Base-by-base conservation (phyloP, 2,888 invertebrate species). In the Platynereis dumerilii region DNA sequence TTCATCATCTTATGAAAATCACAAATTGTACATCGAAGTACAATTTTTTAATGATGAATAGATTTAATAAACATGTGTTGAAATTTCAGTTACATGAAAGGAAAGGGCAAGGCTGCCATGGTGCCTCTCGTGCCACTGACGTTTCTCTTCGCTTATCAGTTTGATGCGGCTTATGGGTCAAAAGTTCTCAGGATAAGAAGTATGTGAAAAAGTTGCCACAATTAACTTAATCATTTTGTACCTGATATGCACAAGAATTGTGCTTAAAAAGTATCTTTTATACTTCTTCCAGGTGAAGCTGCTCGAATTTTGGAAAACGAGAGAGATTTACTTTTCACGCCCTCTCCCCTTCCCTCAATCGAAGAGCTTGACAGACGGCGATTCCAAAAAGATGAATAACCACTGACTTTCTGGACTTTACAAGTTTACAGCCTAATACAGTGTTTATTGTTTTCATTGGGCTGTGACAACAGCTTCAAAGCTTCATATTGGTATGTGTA, bases 251-350 rank as follows among this genome's bases (percentile, higher is more conserved):
- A n/a, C n/a, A n/a, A n/a, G n/a, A n/a, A n/a, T n/a, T n/a, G n/a
- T n/a, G n/a, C n/a, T n/a, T n/a, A n/a, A n/a, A n/a, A n/a, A n/a
- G n/a, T n/a, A n/a, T n/a, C n/a, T 53, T 52, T 45, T 15, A 62
- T 42, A 17, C 20, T 20, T 52, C 15, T 34, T 82, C 42, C 78
- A 87, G 91, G 88, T 85, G 92, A 92, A 86, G 92, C 92, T 26
- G 91, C 92, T 79, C 90, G 91, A 83, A 91, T 92, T 66, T 88
- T 92, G 87, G 89, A 90, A 61, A 90, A 90, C 74, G 92, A 92
- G 79, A 84, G 86, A 12, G 89, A 90, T 55, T 83, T 90, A 58
- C 82, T 92, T n/a, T 88, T 89, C 69, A 86, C 90, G 83, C 92
- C 92, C 0, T 88, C 90, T 66, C 91, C 91, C 2, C 83, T 91